phyloP scores from a whole-genome alignment of 1,140 invertebrate species.

The Berghia stephanieae region DNA sequence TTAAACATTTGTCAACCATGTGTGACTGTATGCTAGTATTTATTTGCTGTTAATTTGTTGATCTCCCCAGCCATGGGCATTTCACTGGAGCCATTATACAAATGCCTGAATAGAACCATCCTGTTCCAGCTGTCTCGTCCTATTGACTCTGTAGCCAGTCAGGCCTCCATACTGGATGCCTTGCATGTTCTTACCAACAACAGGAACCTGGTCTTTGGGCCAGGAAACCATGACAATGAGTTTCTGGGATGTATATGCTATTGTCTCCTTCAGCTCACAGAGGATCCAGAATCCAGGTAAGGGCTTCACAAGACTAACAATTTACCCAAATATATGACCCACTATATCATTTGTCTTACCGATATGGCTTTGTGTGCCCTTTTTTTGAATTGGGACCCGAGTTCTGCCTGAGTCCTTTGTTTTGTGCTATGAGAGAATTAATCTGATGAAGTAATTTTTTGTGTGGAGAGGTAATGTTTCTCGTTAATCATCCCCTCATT shows the following conservation, averaged over 20 bases:
- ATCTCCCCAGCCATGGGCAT: conserved; percentile 64
- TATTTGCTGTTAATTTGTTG: conserved; percentile 15
- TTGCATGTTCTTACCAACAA: conserved; percentile 90
- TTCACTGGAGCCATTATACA: conserved; percentile 82
- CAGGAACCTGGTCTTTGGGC: conserved; percentile 86
- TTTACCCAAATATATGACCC: background rate
- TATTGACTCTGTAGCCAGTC: conserved; percentile 82
- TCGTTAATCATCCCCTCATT: too few species aligned
- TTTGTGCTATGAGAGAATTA: too few species aligned
- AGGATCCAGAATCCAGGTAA: conserved; percentile 85
- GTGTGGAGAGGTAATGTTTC: too few species aligned
- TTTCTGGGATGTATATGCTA: conserved; percentile 96
- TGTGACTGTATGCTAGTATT: too few species aligned
- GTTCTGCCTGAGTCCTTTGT: too few species aligned
- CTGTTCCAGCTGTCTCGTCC: conserved; percentile 91
- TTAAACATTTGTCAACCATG: too few species aligned
- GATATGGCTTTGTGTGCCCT: background rate
- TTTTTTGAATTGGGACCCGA: too few species aligned
- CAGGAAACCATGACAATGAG: conserved; percentile 92
- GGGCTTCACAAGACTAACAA: conserved; percentile 20
- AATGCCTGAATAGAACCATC: conserved; percentile 92
- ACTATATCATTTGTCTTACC: background rate
- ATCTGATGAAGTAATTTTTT: too few species aligned
- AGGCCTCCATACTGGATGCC: conserved; percentile 90
- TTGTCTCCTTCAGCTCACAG: conserved; percentile 91